These are phyloP conservation scores for Acrocephalus arundinaceus DNA, from an alignment of 2,113 vertebrate species.

Conservation along the genomic window DNA sequence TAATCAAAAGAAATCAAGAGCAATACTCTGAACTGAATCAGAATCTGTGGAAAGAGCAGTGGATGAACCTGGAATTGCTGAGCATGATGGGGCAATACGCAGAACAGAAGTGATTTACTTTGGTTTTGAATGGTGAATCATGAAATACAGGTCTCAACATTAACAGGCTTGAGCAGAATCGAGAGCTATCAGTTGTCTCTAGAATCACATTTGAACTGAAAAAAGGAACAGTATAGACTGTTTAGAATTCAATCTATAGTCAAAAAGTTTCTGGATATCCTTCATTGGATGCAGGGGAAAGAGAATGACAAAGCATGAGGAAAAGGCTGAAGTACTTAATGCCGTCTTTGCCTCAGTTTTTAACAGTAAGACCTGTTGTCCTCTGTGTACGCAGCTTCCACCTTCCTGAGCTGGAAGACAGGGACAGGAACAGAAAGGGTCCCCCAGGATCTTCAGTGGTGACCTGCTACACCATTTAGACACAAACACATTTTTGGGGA, in stretches of 20 bases:
- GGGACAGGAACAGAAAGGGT: neutral
- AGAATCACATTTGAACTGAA: neutral
- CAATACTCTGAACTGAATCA: neutral
- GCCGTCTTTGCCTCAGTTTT: neutral
- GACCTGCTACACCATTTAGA: neutral
- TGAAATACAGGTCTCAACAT: neutral
- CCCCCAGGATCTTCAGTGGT: neutral
- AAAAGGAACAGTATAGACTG: neutral
- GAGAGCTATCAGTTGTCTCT: neutral
- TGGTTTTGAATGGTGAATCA: neutral
- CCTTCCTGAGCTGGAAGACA: neutral
- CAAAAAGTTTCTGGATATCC: neutral
- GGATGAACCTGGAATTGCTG: neutral
- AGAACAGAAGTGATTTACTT: neutral
- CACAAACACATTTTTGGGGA: neutral
- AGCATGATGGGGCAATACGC: neutral
- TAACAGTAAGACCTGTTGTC: neutral
- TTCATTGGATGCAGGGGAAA: neutral
- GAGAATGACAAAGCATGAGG: neutral
- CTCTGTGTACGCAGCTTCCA: neutral
- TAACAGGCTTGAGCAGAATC: neutral
- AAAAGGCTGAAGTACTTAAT: neutral
- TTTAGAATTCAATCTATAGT: neutral
- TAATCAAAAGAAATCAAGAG: neutral
- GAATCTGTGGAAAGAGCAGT: neutral